phyloP scores from a whole-genome alignment of 2,888 invertebrate species.

The Archaeoteleia sp. region DNA sequence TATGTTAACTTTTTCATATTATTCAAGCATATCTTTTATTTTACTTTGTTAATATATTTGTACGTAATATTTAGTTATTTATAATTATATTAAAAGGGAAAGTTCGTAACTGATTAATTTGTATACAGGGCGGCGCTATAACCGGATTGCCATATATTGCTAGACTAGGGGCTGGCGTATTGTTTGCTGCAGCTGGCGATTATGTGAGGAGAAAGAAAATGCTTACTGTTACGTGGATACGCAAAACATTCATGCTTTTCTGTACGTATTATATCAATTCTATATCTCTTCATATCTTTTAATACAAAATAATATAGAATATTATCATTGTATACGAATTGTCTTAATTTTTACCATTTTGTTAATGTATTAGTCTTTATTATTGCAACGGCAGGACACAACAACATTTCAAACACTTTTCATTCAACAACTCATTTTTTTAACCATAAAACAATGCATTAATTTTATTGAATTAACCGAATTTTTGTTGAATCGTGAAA shows the following conservation, averaged over 20 bases:
- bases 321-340: too few species aligned
- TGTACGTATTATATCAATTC: conserved; percentile 60
- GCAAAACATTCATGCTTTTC: conserved; percentile 70
- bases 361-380: neutral
- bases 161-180: conserved; percentile 81
- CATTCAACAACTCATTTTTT: too few species aligned
- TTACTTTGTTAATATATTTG: conserved; percentile 12
- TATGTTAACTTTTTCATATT: too few species aligned
- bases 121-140: conserved; percentile 80
- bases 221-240: conserved; percentile 73
- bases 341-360: neutral
- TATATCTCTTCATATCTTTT: conserved; percentile 5
- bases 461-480: too few species aligned
- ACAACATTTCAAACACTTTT: too few species aligned
- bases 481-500: too few species aligned
- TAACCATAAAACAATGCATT: too few species aligned
- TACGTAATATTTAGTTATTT: neutral
- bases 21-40: too few species aligned
- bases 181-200: conserved; percentile 85
- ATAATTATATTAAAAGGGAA: conserved; percentile 5
- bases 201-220: conserved; percentile 76
- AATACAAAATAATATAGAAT: too few species aligned
- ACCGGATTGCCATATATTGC: conserved; percentile 86
- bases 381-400: too few species aligned
- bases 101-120: conserved; percentile 12